Evolutionary conservation across 30 jellyfish, hydroid and myxozoan species (phyloP), one percentile per base, ranked within the genome.

Genomic region (Aurelia aurita): DNA sequence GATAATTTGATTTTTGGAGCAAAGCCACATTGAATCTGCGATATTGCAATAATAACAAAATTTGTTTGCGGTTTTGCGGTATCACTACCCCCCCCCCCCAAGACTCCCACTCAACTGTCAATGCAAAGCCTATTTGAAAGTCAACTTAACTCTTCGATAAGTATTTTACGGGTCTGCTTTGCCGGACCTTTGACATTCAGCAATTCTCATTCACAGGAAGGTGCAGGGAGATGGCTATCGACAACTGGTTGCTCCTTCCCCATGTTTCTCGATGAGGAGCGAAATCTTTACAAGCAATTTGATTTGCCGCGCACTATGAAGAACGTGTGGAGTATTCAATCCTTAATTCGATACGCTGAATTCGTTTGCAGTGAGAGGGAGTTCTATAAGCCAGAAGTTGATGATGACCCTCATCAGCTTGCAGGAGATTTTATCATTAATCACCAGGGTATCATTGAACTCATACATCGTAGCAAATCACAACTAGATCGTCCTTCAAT

Each of bases 321-420:
- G 57, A 57, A 61, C 14, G 91, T 91, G 1, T 92, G 98, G 98
- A 70, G 80, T 43, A 81, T 87, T 49, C 46, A 47, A 15, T 51
- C 98, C 0, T 51, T 86, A 49, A 80, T 55, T 25, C 67, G 66
- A 57, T 92, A 92, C 59, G 98, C 97, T 13, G 96, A 87, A 55
- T 90, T 79, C 43, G 66, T 60, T 22, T 74, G 95, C 73, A 59
- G 44, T 7, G 96, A 73, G 2, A 73, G 96, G 51, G 74, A 44
- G 39, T 75, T 92, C n/a, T 87, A 25, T 62, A 71, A 85, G 0
- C 51, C 84, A 84, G 96, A 72, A 44, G 97, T 86, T 18, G 84
- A 59, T 2, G 98, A 92, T 72, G 98, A 92, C 68, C 97, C 97
- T 13, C 97, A 92, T 69, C 97, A 92, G 83, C 97, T 92, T 66